Evolutionary conservation across 2,888 invertebrate species (phyloP).

Genomic region (Drepana falcataria): DNA sequence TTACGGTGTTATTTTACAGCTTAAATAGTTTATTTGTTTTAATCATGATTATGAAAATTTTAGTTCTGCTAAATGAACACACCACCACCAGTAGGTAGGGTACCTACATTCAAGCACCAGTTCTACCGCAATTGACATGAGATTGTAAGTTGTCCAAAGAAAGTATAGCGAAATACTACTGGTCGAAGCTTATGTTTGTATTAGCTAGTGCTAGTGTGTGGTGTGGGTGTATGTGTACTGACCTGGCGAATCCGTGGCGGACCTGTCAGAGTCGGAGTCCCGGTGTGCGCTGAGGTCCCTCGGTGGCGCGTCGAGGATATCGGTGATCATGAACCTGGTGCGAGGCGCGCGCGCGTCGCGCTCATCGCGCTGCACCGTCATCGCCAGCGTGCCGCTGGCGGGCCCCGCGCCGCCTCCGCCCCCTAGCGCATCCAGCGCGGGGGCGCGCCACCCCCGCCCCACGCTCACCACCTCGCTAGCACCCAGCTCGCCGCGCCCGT

Average conservation of each 20-base stretch:
- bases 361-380: constrained; percentile 81
- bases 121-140: too few species aligned
- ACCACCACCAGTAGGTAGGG: too few species aligned
- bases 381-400: constrained; percentile 76
- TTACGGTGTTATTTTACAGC: too few species aligned
- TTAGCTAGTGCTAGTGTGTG: neutral
- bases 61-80: too few species aligned
- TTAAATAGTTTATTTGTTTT: too few species aligned
- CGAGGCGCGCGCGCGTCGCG: constrained; percentile 86
- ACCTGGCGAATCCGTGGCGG: constrained; percentile 79
- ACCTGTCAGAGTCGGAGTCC: constrained; percentile 78
- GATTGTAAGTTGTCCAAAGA: too few species aligned
- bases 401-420: constrained; percentile 55
- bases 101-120: too few species aligned
- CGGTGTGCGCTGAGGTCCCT: constrained; percentile 78
- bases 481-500: constrained; percentile 46
- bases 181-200: too few species aligned
- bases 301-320: constrained; percentile 84
- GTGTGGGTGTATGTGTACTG: constrained; percentile 16
- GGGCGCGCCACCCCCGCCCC: constrained; percentile 48
- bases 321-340: constrained; percentile 94
- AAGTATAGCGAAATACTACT: too few species aligned
- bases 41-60: too few species aligned
- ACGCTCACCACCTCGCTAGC: constrained; percentile 50
- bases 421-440: constrained; percentile 62